Conservation (phyloP, 2,113 vertebrate species). For the Indri indri region DNA sequence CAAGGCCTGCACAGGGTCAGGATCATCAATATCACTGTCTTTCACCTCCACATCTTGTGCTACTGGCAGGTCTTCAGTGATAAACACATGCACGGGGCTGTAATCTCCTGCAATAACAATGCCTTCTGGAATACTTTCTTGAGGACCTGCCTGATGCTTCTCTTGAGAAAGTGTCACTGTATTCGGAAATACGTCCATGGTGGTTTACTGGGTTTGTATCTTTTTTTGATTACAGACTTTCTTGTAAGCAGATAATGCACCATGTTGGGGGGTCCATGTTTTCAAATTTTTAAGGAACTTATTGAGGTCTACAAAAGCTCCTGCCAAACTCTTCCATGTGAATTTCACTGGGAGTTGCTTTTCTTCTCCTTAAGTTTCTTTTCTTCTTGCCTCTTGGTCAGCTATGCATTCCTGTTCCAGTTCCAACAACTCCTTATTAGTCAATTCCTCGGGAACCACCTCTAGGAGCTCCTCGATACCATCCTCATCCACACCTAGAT, state of each 20-base stretch:
- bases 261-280: neutral
- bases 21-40: neutral
- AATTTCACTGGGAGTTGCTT: neutral
- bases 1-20: neutral
- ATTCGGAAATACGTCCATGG: neutral
- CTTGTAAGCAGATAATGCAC: neutral
- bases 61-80: neutral
- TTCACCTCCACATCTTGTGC: neutral
- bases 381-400: neutral
- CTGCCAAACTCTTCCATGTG: neutral
- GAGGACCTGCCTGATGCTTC: neutral
- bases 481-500: neutral
- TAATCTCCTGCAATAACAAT: neutral
- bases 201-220: neutral
- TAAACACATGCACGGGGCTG: neutral
- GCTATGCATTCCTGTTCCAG: neutral
- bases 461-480: neutral
- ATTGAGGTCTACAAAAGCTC: neutral
- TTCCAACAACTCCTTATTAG: neutral
- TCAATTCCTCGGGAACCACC: neutral
- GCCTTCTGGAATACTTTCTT: neutral
- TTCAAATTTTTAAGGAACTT: neutral
- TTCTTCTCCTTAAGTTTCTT: neutral
- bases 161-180: neutral
- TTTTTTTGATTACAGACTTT: neutral